Evolutionary conservation across 2,797 vertebrate genomes (phyloP), one percentile per base, ranked within the genome.

Genomic region (Serranus cabrilla): DNA sequence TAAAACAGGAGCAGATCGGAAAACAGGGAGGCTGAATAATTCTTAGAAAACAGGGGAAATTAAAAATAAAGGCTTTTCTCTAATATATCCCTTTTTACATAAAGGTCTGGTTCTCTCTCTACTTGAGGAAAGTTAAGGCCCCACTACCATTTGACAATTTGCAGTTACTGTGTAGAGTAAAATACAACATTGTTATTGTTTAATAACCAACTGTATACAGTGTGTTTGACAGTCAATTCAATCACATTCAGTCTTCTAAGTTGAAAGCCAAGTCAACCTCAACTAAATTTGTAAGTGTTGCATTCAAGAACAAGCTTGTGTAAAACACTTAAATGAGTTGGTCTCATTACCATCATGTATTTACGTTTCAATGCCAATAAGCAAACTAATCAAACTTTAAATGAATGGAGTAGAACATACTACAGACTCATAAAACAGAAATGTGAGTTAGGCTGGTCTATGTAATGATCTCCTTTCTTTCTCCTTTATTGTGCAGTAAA

Each of bases 141-240:
- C 27, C 27, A 27, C 27, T 47, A n/a, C 47, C 46, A 11, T 43
- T 55, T 47, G 55, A n/a, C 47, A 40, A 11, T 43, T 55, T 47
- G 55, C 25, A 61, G 56, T 27, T 58, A 31, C n/a, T 34, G 37
- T 64, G 11, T 7, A 11, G 5, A 46, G 51, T 52, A 51, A 12
- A 45, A 20, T 14, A 27, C 17, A 11, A 20, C 43, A n/a, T 31
- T 13, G 40, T 68, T 39, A 40, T n/a, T 3, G 27, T 59, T 76
- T 54, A 65, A 71, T 62, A 67, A 20, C 31, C 71, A 62, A 45
- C 12, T 58, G 27, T 7, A 20, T 62, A 72, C 69, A 73, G 54
- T 27, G 27, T 27, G 27, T 27, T 27, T 57, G 51, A 71, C 71
- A 25, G 27, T 56, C 55, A 46, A 8, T 23, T 49, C 42, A 40